Evolutionary conservation across 1,140 invertebrate species (phyloP).

Genomic region (Planococcus citri): DNA sequence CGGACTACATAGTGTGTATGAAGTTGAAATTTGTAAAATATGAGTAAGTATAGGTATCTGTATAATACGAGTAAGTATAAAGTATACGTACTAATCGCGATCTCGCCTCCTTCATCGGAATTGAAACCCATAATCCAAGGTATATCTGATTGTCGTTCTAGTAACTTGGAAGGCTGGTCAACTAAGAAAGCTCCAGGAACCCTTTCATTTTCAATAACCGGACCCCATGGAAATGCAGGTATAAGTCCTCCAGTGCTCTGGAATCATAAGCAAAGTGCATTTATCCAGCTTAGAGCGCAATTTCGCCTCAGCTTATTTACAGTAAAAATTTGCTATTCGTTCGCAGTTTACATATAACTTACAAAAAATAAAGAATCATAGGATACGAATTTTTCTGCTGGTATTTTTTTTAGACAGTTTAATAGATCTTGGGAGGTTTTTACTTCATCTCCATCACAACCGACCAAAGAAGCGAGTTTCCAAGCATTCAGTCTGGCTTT

Average conservation of each 20-base stretch:
- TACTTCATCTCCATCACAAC: neutral
- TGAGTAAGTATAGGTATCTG: too few relatives aligned
- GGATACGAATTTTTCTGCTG: neutral
- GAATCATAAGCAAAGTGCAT: too few relatives aligned
- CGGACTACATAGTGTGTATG: too few relatives aligned
- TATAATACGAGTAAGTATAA: too few relatives aligned
- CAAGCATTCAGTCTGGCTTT: neutral
- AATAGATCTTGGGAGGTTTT: neutral
- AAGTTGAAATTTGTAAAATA: too few relatives aligned
- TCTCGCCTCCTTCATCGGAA: conserved; percentile 19
- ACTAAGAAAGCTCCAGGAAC: conserved; percentile 5
- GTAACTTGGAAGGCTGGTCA: conserved; percentile 13
- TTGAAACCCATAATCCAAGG: conserved; percentile 6
- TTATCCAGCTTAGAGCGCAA: too few relatives aligned
- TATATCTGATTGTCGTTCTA: conserved; percentile 9
- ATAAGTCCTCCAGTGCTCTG: neutral
- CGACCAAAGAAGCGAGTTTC: neutral
- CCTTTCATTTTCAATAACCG: too few relatives aligned
- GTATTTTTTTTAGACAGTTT: neutral
- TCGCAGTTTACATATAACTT: too few relatives aligned
- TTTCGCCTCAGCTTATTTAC: too few relatives aligned
- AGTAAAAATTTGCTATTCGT: too few relatives aligned
- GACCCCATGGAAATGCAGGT: neutral
- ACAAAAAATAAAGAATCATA: too few relatives aligned
- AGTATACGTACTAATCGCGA: neutral